Conservation (phyloP, 2,888 invertebrate genomes). For the Buathra laborator region DNA sequence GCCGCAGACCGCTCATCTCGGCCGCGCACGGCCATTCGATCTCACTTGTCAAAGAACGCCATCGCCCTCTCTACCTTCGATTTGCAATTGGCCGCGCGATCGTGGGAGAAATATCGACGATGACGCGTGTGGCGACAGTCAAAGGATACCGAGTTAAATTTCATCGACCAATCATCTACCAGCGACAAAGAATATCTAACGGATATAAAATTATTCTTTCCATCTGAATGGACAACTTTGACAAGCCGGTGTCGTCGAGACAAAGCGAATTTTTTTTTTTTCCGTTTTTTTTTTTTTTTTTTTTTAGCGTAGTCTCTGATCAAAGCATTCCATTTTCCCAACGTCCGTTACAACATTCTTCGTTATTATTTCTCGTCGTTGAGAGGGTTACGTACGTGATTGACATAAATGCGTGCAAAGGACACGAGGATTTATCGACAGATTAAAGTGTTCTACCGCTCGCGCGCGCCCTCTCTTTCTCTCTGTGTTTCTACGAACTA, state of each 20-base stretch:
- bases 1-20: slow-evolving; percentile 20
- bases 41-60: slow-evolving; percentile 8
- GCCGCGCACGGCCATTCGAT: background rate
- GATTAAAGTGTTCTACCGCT: background rate
- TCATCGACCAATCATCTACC: background rate
- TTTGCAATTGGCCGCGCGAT: background rate
- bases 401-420: slow-evolving; percentile 3
- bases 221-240: background rate
- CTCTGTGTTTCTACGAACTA: too few relatives aligned
- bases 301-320: background rate
- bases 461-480: too few relatives aligned
- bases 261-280: background rate
- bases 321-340: slow-evolving; percentile 2
- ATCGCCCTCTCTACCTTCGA: slow-evolving; percentile 3
- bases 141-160: slow-evolving; percentile 11
- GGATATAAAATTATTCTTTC: slow-evolving; percentile 2
- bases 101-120: background rate
- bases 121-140: slow-evolving; percentile 5
- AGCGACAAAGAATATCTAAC: slow-evolving; percentile 2
- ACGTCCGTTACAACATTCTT: background rate
- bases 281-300: background rate
- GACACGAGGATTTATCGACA: background rate
- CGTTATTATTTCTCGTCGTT: background rate
- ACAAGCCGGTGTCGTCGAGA: background rate
- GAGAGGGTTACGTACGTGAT: background rate